Base-by-base conservation (phyloP, 2,888 invertebrate species). In the Sycophila texana region DNA sequence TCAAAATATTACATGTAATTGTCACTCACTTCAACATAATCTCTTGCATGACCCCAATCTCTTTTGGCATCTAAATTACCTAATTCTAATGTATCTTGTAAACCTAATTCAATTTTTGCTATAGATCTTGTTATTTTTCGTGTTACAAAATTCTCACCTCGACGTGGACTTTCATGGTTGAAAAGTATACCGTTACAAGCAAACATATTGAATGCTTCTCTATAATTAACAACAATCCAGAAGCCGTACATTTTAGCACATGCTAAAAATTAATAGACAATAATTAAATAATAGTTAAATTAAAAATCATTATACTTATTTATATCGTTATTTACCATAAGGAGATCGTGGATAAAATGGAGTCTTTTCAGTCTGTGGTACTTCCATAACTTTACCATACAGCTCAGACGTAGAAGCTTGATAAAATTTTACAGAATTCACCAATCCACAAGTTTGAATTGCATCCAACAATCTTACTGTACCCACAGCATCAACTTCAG, bases 81-180 rank as follows among this genome's bases (percentile, higher is more conserved):
- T 79, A 99, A 92, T 89, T 98, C 98, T 74, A 99, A 91, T 81
- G 91, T 93, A 81, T 97, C 95, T 90, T 97, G 94, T 81, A 97
- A 94, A 0, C 98, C 97, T 12, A 98, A 92, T 77, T 94, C 93
- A 85, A 99, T 99, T 92, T 99, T 99, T 12, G 99, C 98, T 26
- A 99, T 99, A 1, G 97, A 97, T 57, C 99, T 93, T 0, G 99
- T 99, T 82, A 99, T 98, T 92, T 99, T 99, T 83, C 99, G 93
- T 0, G 99, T 99, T 10, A 99, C 99, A 92, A 99, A 99, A 88
- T 97, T 99, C 91, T 99, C 99, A 14, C 99, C 98, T 83, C 99
- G 92, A 72, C 98, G 92, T 0, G 99, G 99, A 85, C 97, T 97
- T 91, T 99, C 99, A 89, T 99, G 99, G 91, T 99, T 99, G 90